Base-by-base conservation (phyloP, 2,113 vertebrate genomes). In the Gracilinanus agilis region DNA sequence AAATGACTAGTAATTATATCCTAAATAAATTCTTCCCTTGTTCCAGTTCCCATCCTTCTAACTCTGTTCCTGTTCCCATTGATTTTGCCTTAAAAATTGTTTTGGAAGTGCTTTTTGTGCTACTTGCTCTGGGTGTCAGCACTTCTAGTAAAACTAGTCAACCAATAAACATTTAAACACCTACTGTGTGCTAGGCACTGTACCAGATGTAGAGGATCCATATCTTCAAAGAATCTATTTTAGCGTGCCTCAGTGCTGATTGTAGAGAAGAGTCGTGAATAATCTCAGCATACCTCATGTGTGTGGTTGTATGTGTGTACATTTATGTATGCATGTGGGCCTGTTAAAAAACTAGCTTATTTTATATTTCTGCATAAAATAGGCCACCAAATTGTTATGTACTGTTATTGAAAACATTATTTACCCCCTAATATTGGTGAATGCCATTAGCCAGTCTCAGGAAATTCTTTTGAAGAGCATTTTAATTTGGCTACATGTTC, bases 391-490 rank as follows among this genome's bases (percentile, higher is more conserved):
- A 13, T 67, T 11, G 3, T 13, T 13, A 67, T 40, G 67, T 19
- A 83, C 83, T 90, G 7, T n/a, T 1, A 44, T 40, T 40, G n/a
- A 55, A 34, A 67, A 16, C 49, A 25, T 88, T 23, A 92, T 88
- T 91, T 4, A 55, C 3, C 55, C 34, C 34, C 24, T 95, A 91
- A 55, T 0, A 6, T 83, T 92, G 40, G 3, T 89, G 53, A 93
- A 88, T 27, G 29, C 24, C 25, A 27, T 91, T 91, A 24, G 40
- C 2, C 12, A 92, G 11, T 88, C 88, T 90, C 23, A 89, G 93
- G 29, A n/a, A 21, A n/a, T 92, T 94, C 90, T 90, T 49, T 61
- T 67, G 95, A 55, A 91, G 91, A 96, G n/a, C 54, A 91, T 94
- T 93, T 95, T 61, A 88, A 44, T 94, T 96, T 61, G 54, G 75